Evolutionary conservation across 2,888 invertebrate species (phyloP).

Genomic region (Priocnemis perturbator): DNA sequence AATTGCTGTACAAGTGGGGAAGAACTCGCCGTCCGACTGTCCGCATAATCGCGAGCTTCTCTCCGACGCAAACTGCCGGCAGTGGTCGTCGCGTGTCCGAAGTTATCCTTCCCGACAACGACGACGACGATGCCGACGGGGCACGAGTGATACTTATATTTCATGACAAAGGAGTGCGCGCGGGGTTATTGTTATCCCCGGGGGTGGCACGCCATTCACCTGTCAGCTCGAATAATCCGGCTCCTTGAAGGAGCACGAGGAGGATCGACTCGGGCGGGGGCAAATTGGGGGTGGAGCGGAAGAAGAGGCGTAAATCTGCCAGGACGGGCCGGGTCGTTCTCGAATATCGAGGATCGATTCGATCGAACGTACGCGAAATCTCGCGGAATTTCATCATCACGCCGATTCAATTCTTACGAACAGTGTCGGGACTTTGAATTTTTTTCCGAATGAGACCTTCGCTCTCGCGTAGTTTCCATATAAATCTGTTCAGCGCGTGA

Average conservation of each 20-base stretch:
- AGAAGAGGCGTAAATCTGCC: constrained; percentile 7
- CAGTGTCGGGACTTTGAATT: no score
- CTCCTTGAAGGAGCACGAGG: constrained; percentile 27
- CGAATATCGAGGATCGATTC: neutral
- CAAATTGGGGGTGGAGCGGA: constrained; percentile 22
- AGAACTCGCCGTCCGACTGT: neutral
- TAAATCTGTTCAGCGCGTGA: neutral
- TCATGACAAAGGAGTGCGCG: constrained; percentile 29
- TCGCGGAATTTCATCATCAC: neutral
- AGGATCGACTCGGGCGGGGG: constrained; percentile 23
- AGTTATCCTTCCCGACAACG: constrained; percentile 14
- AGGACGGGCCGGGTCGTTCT: neutral
- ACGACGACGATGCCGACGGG: neutral
- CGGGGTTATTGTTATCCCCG: constrained; percentile 48
- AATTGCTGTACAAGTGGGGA: no score
- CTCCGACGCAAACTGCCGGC: neutral
- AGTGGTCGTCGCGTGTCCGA: constrained; percentile 41
- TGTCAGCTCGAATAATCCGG: constrained; percentile 50
- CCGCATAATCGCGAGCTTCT: neutral
- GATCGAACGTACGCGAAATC: constrained; percentile 1
- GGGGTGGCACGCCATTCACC: constrained; percentile 54
- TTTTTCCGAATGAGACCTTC: no score
- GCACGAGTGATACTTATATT: constrained; percentile 41
- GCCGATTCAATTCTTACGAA: no score
- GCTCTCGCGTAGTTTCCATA: no score